phyloP scores from a whole-genome alignment of 2,113 vertebrate genomes.

The Peucedramus taeniatus region DNA sequence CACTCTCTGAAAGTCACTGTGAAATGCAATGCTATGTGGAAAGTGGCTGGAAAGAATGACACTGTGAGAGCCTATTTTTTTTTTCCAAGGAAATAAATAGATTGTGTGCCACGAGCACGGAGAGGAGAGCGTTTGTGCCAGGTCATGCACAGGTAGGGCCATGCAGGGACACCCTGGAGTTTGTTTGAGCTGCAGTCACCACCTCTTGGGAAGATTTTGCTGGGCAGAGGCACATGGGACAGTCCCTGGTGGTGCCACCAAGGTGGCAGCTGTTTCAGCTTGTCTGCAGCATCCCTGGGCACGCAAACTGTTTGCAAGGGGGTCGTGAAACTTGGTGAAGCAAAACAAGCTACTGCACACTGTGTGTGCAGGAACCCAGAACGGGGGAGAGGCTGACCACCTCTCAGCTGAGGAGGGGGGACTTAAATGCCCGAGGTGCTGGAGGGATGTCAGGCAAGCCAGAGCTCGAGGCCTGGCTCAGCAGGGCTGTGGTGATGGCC shows the following conservation, averaged over 20 bases:
- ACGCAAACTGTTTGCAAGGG: background rate
- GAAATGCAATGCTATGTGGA: conserved; percentile 61
- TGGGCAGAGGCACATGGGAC: background rate
- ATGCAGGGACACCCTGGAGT: background rate
- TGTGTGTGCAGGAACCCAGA: background rate
- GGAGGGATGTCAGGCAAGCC: background rate
- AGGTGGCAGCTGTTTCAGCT: background rate
- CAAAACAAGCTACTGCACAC: background rate
- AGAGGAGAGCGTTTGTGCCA: background rate
- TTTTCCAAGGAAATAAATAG: conserved; percentile 72
- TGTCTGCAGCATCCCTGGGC: background rate
- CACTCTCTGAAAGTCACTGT: conserved; percentile 53
- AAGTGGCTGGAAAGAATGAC: conserved; percentile 74
- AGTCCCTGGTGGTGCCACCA: background rate
- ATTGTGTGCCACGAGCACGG: background rate
- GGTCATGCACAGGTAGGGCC: conserved; percentile 56
- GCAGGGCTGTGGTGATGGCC: background rate
- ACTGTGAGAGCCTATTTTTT: background rate
- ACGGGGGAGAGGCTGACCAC: background rate
- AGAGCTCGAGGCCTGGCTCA: rapidly evolving
- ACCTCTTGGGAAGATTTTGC: background rate
- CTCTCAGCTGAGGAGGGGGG: background rate
- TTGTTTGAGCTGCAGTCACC: background rate
- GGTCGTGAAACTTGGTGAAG: background rate
- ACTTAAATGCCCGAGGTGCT: background rate